Evolutionary conservation across 2,888 invertebrate genomes (phyloP).

Genomic region (Alentia gelatinosa): DNA sequence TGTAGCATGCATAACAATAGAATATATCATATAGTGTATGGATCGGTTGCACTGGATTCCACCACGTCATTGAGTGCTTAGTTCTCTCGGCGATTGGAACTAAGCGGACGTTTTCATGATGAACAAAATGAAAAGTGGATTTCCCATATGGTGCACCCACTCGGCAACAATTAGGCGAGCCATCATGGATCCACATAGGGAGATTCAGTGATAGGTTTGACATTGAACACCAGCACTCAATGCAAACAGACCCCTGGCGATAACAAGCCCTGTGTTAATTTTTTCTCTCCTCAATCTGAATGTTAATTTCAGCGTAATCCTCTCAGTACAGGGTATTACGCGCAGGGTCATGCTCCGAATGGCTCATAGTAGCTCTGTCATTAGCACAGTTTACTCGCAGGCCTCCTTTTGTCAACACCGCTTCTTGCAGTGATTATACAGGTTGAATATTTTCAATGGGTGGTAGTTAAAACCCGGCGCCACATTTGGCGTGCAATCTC

Average conservation of each 20-base stretch:
- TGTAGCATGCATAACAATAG: too few relatives aligned
- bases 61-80: neutral
- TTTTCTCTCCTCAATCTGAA: neutral
- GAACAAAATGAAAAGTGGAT: neutral
- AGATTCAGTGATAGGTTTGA: neutral
- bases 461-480: neutral
- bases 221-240: neutral
- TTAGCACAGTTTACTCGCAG: neutral
- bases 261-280: neutral
- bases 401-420: constrained; percentile 20
- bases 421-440: neutral
- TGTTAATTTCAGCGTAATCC: neutral
- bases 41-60: too few relatives aligned
- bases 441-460: neutral
- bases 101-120: neutral
- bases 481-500: too few relatives aligned
- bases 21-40: too few relatives aligned
- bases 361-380: neutral
- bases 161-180: neutral
- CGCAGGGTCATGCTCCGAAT: neutral
- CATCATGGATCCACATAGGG: neutral
- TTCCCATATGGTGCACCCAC: neutral
- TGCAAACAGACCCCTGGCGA: neutral
- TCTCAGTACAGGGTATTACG: neutral
- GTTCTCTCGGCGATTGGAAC: neutral